Evolutionary conservation across 2,797 vertebrate genomes (phyloP), one percentile per base, ranked within the genome.

Genomic region (Poeciliopsis turneri): DNA sequence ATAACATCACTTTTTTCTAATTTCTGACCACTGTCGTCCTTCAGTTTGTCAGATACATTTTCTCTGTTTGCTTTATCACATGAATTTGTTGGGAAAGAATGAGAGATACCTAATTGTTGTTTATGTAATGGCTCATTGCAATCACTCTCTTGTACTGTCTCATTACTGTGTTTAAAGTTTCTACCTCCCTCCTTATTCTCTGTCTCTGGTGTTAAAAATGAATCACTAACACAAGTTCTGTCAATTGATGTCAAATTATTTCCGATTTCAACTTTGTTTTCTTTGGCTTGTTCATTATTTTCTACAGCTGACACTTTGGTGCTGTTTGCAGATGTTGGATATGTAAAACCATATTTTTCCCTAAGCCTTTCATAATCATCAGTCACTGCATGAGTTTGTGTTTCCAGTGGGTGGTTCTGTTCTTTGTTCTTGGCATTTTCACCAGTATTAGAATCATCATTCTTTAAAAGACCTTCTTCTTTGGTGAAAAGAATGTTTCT

Each of bases 101-200:
- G 82, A 74, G 36, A 43, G 82, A 55, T 76, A 10, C 81, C 86
- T 84, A 93, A 84, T 80, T 92, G 93, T 70, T 93, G 91, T 73
- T 94, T 89, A 92, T 94, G 94, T 36, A 89, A 89, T 71, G 90
- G 80, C 70, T 95, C 90, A 78, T 84, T 92, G 82, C 93, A 91
- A 83, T 92, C 81, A 85, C 84, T 91, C 0, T 87, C 81, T 81
- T 82, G 86, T 33, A 90, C 93, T 80, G 57, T 78, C 28, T 75
- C 23, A 13, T 89, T 69, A 28, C 5, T 82, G 51, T 74, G 11
- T 77, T 88, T 82, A 46, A 64, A 43, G 33, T 43, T 80, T 23
- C 20, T 36, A 5, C 9, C 30, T 77, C 76, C 78, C 5, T 82
- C 78, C 20, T 85, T 82, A 41, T 71, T 78, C 66, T 86, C 82